phyloP scores from a whole-genome alignment of 2,113 vertebrate species.

The Malurus alboscapulatus region DNA sequence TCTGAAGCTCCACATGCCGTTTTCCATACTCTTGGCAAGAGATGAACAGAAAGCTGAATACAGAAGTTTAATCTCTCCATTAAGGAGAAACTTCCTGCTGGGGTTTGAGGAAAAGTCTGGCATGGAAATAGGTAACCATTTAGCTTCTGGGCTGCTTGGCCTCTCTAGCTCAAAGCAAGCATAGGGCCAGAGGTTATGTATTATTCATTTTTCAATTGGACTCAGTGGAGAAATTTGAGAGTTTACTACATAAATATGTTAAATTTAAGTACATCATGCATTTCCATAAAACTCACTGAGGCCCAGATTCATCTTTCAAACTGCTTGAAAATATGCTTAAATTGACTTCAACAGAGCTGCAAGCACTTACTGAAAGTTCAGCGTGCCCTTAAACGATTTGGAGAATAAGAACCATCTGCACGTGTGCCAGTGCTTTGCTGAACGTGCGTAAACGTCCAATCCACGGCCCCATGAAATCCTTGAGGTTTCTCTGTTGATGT shows the following conservation, averaged over 20 bases:
- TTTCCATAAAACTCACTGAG: conserved; percentile 38
- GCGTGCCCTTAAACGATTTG: neutral
- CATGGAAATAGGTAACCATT: conserved; percentile 60
- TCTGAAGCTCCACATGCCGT: conserved; percentile 12
- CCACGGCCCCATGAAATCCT: neutral
- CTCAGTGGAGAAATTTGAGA: conserved; percentile 39
- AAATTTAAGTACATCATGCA: conserved; percentile 31
- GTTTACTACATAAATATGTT: conserved; percentile 57
- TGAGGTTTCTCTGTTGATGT: neutral
- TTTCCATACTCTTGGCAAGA: conserved; percentile 15
- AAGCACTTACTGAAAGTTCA: conserved; percentile 3
- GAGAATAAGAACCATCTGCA: neutral
- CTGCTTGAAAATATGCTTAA: conserved; percentile 5
- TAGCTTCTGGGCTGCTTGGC: conserved; percentile 62
- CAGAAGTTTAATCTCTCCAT: conserved; percentile 11
- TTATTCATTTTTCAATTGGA: conserved; percentile 62
- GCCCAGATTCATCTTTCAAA: conserved; percentile 19
- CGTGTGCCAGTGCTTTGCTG: neutral
- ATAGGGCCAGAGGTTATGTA: conserved; percentile 16
- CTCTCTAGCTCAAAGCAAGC: conserved; percentile 13
- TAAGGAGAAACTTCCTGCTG: conserved; percentile 55
- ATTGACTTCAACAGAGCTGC: neutral
- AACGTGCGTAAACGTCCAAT: neutral
- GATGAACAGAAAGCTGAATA: conserved; percentile 33
- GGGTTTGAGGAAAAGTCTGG: conserved; percentile 52